These are phyloP conservation scores for Lynx canadensis DNA, from an alignment of 2,113 vertebrate species.

Conservation along the genomic window DNA sequence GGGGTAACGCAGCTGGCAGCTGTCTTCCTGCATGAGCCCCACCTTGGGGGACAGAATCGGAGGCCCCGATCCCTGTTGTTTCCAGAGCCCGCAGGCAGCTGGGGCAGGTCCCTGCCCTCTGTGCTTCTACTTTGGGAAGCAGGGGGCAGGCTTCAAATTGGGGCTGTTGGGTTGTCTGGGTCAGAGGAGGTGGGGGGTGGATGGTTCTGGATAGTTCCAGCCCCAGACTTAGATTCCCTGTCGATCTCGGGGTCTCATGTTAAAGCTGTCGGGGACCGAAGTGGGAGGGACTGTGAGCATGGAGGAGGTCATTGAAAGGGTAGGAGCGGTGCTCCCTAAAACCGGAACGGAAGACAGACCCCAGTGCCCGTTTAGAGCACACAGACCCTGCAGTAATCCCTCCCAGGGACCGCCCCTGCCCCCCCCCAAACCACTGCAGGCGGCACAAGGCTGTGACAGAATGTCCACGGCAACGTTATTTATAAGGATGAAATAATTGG, in stretches of 20 bases:
- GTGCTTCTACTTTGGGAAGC: neutral
- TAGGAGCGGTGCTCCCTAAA: neutral
- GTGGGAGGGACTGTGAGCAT: neutral
- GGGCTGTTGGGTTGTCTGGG: neutral
- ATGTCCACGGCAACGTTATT: rapidly evolving
- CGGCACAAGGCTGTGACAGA: too few species aligned
- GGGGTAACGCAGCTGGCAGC: neutral
- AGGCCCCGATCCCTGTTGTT: neutral
- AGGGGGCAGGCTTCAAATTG: neutral
- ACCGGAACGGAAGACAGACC: neutral
- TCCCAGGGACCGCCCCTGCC: neutral
- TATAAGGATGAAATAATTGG: rapidly evolving
- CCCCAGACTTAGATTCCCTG: neutral
- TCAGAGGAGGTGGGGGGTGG: neutral
- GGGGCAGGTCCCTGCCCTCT: neutral
- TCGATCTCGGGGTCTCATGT: neutral
- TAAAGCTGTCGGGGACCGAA: neutral
- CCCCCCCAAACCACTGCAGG: neutral
- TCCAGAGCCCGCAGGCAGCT: neutral
- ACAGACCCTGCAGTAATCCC: rapidly evolving
- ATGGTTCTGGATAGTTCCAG: neutral
- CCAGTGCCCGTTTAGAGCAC: rapidly evolving
- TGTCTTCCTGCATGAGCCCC: neutral
- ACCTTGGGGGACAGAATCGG: neutral
- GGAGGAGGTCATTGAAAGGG: too few species aligned